phyloP scores from a whole-genome alignment of 2,113 vertebrate genomes.

The Larimichthys polyactis region DNA sequence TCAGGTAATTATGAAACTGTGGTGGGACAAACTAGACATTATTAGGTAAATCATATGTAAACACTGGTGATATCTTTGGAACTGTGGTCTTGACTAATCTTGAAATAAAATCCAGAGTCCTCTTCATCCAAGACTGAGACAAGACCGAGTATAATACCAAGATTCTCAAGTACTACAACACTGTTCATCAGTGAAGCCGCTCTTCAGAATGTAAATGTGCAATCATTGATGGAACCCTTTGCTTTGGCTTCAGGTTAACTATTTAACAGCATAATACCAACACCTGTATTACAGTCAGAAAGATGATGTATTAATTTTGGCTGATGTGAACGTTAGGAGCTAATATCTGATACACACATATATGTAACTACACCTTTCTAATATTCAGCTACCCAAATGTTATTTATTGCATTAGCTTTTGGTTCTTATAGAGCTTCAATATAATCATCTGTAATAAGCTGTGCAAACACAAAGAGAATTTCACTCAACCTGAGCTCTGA shows the following conservation, averaged over 20 bases:
- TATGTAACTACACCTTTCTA: neutral
- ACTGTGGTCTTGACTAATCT: no score
- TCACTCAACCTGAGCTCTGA: constrained; percentile 86
- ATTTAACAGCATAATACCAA: no score
- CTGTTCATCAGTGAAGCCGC: neutral
- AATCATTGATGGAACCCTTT: neutral
- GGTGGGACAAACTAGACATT: no score
- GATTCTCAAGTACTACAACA: no score
- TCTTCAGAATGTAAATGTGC: neutral
- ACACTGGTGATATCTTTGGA: no score
- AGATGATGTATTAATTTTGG: neutral
- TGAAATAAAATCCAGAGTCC: no score
- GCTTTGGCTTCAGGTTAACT: neutral
- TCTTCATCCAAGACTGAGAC: no score
- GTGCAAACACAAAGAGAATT: constrained; percentile 13
- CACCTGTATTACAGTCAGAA: neutral
- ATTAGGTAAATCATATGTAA: no score
- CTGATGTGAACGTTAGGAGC: neutral
- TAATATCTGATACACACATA: neutral
- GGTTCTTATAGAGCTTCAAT: neutral
- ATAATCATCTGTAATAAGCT: neutral
- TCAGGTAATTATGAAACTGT: no score
- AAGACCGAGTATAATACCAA: no score
- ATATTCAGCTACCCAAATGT: neutral
- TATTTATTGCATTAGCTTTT: neutral